Conservation (phyloP, 2,888 invertebrate genomes). For the Lypha dubia region DNA sequence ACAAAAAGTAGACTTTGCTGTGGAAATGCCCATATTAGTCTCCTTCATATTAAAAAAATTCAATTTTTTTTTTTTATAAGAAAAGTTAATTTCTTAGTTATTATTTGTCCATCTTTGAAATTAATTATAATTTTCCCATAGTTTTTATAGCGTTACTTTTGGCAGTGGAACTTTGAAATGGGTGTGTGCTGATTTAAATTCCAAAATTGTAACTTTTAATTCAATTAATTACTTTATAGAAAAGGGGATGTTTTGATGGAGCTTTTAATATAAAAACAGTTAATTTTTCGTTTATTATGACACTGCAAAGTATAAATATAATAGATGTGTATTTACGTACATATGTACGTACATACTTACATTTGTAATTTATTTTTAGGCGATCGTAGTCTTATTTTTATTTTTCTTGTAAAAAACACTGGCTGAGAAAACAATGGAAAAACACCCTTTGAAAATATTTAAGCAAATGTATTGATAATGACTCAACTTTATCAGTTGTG, state of each 20-base stretch:
- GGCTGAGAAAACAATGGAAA: background rate
- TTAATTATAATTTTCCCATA: background rate
- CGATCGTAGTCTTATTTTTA: background rate
- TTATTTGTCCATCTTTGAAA: background rate
- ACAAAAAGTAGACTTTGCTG: too few species aligned
- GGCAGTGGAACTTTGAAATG: background rate
- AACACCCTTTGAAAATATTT: constrained; percentile 5
- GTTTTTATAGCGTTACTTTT: background rate
- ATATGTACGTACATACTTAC: background rate
- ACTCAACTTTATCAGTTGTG: constrained; percentile 33
- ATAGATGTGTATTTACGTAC: background rate
- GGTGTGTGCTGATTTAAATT: background rate
- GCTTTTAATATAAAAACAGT: too few species aligned
- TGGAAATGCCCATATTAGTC: too few species aligned
- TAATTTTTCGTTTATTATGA: background rate
- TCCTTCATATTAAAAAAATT: too few species aligned
- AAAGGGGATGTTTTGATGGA: too few species aligned
- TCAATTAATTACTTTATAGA: background rate
- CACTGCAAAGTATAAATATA: background rate
- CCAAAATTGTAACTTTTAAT: background rate
- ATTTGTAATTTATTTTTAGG: background rate
- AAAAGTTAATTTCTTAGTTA: background rate
- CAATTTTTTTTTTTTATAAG: too few species aligned
- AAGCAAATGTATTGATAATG: constrained; percentile 18
- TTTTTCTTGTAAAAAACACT: background rate